Conservation (phyloP, 1,140 invertebrate genomes). For the Papilio xuthus region DNA sequence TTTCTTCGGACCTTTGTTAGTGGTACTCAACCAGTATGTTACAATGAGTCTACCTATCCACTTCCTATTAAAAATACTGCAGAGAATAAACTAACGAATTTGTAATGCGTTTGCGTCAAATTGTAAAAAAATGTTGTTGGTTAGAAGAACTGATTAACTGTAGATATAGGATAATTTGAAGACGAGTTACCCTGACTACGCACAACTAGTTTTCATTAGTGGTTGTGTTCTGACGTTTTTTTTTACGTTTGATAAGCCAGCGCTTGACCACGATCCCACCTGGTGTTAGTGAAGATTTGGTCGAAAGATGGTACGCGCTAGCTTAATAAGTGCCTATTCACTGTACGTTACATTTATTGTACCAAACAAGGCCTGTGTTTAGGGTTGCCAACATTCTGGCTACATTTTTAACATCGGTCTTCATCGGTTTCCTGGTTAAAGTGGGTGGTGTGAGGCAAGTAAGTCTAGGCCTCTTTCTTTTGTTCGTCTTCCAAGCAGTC, state of each 20-base stretch:
- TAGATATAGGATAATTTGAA: not conserved
- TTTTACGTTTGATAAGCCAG: too few relatives aligned
- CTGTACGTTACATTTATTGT: too few relatives aligned
- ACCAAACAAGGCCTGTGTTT: not conserved
- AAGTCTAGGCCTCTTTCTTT: not conserved
- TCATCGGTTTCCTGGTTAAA: not conserved
- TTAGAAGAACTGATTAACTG: not conserved
- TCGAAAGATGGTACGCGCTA: too few relatives aligned
- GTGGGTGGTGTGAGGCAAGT: not conserved
- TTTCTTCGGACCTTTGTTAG: not conserved
- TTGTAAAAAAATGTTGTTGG: not conserved
- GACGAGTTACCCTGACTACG: not conserved
- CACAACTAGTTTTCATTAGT: not conserved
- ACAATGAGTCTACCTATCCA: not conserved
- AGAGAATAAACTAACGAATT: not conserved
- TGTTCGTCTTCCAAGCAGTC: not conserved
- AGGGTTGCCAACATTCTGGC: not conserved
- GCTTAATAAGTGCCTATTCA: too few relatives aligned
- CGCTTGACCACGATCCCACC: too few relatives aligned
- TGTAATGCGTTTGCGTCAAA: not conserved
- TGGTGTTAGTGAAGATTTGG: too few relatives aligned
- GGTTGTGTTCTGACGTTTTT: not conserved
- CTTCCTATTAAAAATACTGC: not conserved
- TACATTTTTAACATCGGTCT: not conserved
- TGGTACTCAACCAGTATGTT: not conserved